These are phyloP conservation scores for Ceratitis capitata DNA, from an alignment of 1,140 invertebrate species.

Conservation along the genomic window DNA sequence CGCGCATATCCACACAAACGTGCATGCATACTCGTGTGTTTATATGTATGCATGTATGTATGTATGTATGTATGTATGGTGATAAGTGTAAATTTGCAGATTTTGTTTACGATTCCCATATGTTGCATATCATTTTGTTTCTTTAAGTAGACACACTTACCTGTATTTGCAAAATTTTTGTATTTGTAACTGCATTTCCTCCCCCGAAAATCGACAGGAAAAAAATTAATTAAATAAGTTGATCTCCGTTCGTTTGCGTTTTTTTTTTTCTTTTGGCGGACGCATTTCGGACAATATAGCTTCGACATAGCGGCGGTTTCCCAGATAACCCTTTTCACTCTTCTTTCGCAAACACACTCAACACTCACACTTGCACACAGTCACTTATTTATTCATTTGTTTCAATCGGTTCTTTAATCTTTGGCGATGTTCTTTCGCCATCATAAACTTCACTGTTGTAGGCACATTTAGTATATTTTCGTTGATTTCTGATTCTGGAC, in stretches of 20 bases:
- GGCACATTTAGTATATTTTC: no score
- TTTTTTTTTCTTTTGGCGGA: no score
- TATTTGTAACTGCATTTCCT: neutral
- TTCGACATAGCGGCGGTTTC: neutral
- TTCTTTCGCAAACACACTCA: neutral
- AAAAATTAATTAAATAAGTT: neutral
- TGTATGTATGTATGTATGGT: neutral
- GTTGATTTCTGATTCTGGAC: no score
- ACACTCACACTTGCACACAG: neutral
- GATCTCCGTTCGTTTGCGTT: neutral
- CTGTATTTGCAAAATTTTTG: neutral
- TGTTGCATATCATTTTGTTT: neutral
- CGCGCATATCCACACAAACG: neutral
- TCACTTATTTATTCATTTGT: neutral
- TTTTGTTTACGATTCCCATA: constrained; percentile 6
- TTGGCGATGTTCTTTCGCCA: neutral
- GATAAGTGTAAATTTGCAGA: neutral
- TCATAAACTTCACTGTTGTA: constrained; percentile 1
- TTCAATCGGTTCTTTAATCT: neutral
- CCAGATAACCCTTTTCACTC: neutral
- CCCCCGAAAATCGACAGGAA: constrained; percentile 17
- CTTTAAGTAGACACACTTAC: neutral
- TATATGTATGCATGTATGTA: neutral
- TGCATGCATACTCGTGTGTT: neutral
- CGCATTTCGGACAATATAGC: neutral